These are phyloP conservation scores for Globia sparganii DNA, from an alignment of 2,888 invertebrate genomes.

Conservation along the genomic window DNA sequence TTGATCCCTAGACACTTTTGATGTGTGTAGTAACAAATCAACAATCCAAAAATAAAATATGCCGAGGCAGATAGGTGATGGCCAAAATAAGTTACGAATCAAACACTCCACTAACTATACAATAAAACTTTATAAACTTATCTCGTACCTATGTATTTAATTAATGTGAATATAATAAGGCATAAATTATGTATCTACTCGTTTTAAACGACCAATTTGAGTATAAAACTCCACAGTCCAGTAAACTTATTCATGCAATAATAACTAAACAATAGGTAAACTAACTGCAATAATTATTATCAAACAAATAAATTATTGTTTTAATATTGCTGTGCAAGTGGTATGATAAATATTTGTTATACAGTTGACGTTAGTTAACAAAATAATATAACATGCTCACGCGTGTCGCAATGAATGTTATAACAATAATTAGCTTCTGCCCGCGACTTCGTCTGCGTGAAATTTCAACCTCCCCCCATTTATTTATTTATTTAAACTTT, in stretches of 20 bases:
- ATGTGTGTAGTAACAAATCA: too few relatives aligned
- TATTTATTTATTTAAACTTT: too few relatives aligned
- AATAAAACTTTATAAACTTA: background rate
- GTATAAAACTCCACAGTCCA: background rate
- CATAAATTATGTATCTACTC: background rate
- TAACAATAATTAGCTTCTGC: conserved; percentile 1
- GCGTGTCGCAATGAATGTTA: background rate
- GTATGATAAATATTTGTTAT: conserved; percentile 21
- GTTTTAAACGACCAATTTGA: background rate
- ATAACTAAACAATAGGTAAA: background rate
- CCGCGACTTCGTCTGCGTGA: too few relatives aligned
- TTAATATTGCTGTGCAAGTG: background rate
- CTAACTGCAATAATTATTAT: conserved; percentile 17
- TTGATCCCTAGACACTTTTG: too few relatives aligned
- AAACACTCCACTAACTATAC: too few relatives aligned
- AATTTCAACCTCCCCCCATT: too few relatives aligned
- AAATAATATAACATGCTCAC: background rate
- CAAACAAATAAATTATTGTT: conserved; percentile 2
- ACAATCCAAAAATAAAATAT: too few relatives aligned
- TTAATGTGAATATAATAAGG: background rate
- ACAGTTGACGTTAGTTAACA: background rate
- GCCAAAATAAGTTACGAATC: too few relatives aligned
- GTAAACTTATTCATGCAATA: conserved; percentile 1
- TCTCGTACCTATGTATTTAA: background rate
- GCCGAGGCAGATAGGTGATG: too few relatives aligned